phyloP scores from a whole-genome alignment of 2,113 vertebrate species.

The Thymallus thymallus region DNA sequence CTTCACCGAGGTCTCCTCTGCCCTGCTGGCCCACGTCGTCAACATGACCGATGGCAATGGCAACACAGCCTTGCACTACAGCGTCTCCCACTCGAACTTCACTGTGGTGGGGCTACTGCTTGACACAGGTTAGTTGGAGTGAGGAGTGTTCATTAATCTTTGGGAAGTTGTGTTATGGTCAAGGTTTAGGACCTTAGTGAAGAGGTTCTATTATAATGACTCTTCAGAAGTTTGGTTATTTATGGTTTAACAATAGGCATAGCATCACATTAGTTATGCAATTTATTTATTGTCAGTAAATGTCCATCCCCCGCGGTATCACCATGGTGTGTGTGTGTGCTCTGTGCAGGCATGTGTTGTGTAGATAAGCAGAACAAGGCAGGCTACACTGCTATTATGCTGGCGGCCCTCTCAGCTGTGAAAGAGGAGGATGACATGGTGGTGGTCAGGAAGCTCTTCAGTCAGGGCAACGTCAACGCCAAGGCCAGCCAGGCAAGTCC shows the following conservation, averaged over 20 bases:
- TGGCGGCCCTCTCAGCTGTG: slow-evolving; percentile 84
- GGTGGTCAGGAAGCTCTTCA: slow-evolving; percentile 86
- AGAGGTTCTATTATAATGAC: too few species aligned
- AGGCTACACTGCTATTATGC: slow-evolving; percentile 93
- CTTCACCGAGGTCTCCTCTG: slow-evolving; percentile 76
- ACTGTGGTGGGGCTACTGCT: slow-evolving; percentile 83
- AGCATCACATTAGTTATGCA: too few species aligned
- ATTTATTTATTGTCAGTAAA: too few species aligned
- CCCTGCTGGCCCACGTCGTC: slow-evolving; percentile 82
- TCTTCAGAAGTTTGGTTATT: too few species aligned
- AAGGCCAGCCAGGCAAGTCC: slow-evolving; percentile 88
- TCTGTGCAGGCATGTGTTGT: slow-evolving; percentile 78
- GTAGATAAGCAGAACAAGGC: slow-evolving; percentile 93
- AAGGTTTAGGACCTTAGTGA: too few species aligned
- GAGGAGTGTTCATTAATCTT: too few species aligned
- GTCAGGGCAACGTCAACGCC: slow-evolving; percentile 86
- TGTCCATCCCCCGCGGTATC: neutral
- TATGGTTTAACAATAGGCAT: too few species aligned
- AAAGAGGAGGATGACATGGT: slow-evolving; percentile 83
- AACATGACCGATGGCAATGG: slow-evolving; percentile 92
- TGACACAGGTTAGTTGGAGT: slow-evolving; percentile 80
- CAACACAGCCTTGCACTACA: slow-evolving; percentile 95
- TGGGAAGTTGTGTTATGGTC: too few species aligned
- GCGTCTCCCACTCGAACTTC: slow-evolving; percentile 95
- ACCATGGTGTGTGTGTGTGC: neutral